phyloP scores from a whole-genome alignment of 1,140 invertebrate genomes.

The Leptinotarsa texana region DNA sequence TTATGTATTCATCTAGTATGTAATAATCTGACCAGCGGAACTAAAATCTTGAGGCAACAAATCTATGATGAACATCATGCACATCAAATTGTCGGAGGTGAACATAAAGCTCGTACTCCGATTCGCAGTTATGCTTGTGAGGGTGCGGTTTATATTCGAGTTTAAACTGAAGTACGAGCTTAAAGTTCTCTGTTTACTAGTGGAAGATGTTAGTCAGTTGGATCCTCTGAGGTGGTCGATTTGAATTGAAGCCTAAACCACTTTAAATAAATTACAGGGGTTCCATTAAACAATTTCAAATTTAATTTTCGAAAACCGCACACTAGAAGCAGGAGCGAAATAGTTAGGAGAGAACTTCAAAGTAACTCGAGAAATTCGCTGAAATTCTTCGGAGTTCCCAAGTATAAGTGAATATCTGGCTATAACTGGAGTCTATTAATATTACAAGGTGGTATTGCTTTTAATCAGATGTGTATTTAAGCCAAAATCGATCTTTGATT shows the following conservation, averaged over 20 bases:
- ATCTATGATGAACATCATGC: no score
- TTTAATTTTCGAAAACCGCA: slow-evolving; percentile 24
- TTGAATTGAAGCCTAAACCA: slow-evolving; percentile 21
- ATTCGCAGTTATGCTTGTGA: slow-evolving; percentile 18
- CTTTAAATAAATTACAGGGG: slow-evolving; percentile 23
- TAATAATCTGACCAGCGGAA: no score
- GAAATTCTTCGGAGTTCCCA: not conserved
- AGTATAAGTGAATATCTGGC: not conserved
- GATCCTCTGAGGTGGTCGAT: slow-evolving; percentile 23
- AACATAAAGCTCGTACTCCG: not conserved
- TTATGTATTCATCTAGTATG: no score
- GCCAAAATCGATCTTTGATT: no score
- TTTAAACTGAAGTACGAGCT: slow-evolving; percentile 8
- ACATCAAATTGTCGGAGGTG: not conserved
- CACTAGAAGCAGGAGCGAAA: not conserved
- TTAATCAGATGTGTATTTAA: no score
- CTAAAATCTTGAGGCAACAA: no score
- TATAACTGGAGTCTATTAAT: not conserved
- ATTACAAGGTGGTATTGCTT: no score
- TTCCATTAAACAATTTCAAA: slow-evolving; percentile 24
- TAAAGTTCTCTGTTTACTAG: slow-evolving; percentile 25
- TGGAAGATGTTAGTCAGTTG: slow-evolving; percentile 23
- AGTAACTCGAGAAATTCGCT: slow-evolving; percentile 15
- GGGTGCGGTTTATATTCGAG: slow-evolving; percentile 16
- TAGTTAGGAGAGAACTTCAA: slow-evolving; percentile 13